phyloP scores from a whole-genome alignment of 2,113 vertebrate species.

The Sminthopsis crassicaudata region DNA sequence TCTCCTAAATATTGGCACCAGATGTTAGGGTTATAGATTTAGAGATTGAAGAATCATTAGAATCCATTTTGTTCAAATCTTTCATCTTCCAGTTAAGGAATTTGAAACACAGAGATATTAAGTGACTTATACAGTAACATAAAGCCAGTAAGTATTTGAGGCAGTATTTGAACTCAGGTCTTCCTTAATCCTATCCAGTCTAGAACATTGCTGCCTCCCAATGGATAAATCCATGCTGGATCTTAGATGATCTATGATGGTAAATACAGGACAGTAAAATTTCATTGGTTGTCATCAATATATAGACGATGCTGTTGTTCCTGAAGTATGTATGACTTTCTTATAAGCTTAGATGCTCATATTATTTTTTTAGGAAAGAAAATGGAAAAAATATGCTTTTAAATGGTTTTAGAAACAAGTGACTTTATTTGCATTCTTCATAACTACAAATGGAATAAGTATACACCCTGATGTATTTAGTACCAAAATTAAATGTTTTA shows the following conservation, averaged over 20 bases:
- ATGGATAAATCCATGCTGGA: background rate
- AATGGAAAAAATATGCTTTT: constrained; percentile 45
- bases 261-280: background rate
- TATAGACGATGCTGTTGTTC: background rate
- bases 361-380: background rate
- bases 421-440: constrained; percentile 40
- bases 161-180: background rate
- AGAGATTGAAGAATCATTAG: background rate
- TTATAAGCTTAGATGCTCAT: background rate
- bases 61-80: background rate
- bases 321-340: background rate
- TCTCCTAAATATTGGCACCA: background rate
- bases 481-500: constrained; percentile 69
- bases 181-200: background rate
- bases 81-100: background rate
- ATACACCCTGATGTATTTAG: constrained; percentile 49
- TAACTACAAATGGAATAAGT: constrained; percentile 57
- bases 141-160: background rate
- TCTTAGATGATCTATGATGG: background rate
- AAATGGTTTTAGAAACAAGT: constrained; percentile 48
- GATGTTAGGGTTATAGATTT: background rate
- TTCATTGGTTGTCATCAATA: background rate
- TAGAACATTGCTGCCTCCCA: background rate
- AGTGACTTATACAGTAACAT: background rate
- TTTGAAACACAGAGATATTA: background rate